Conservation (phyloP, 2,113 vertebrate species). For the Seriola dumerili region DNA sequence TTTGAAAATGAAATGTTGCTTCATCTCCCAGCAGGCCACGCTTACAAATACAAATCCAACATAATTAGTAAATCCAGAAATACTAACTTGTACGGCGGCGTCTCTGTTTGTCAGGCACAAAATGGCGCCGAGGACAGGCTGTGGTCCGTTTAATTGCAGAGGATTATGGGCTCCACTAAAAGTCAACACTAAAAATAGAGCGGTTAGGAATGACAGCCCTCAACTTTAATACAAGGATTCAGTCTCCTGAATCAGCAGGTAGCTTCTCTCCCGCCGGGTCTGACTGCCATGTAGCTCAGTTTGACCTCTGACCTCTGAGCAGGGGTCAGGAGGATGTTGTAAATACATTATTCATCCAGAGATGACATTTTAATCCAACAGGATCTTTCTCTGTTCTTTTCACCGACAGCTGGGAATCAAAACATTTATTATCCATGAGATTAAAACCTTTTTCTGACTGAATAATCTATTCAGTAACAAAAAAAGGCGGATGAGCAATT, state of each 20-base stretch:
- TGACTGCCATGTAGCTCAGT: neutral
- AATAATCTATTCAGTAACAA: neutral
- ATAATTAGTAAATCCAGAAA: constrained; percentile 54
- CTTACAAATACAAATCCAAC: constrained; percentile 56
- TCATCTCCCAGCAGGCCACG: constrained; percentile 41
- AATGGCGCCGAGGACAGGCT: neutral
- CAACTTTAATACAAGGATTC: neutral
- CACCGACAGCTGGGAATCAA: neutral
- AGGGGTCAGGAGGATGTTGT: too few relatives aligned
- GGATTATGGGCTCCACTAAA: neutral
- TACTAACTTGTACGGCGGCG: neutral
- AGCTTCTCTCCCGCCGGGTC: neutral
- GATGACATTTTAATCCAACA: neutral
- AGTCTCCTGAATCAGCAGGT: neutral
- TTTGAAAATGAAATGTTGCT: constrained; percentile 58
- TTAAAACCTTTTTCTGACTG: neutral
- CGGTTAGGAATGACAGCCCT: neutral
- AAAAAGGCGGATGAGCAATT: neutral
- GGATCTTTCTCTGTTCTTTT: neutral
- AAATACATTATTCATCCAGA: neutral
- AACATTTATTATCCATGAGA: neutral
- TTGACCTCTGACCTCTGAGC: constrained; percentile 1
- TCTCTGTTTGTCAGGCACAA: neutral
- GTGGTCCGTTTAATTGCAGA: constrained; percentile 22
- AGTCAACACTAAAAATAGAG: constrained; percentile 9